These are phyloP conservation scores for Diadema setosum DNA, from an alignment of 35 echinoderm and acorn worm species.

Conservation along the genomic window DNA sequence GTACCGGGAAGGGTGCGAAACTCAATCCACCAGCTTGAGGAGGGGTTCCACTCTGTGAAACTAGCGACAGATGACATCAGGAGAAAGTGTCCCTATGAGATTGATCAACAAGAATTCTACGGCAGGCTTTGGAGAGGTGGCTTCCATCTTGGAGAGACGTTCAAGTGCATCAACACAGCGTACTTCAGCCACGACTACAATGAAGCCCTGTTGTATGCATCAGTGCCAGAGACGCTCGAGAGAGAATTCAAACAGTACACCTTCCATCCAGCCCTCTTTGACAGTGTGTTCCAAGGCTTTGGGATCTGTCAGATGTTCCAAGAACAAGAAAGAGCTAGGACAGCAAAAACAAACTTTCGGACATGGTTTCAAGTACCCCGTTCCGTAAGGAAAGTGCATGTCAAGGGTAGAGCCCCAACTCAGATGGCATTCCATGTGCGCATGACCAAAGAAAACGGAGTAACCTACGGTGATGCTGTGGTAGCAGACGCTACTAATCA, in stretches of 20 bases:
- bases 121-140: constrained; percentile 75
- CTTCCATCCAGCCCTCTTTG: constrained; percentile 91
- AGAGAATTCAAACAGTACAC: constrained; percentile 74
- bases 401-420: constrained; percentile 72
- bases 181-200: constrained; percentile 91
- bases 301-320: constrained; percentile 85
- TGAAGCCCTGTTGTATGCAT: constrained; percentile 80
- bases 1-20: constrained; percentile 39
- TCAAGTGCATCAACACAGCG: constrained; percentile 69
- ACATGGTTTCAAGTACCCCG: constrained; percentile 89
- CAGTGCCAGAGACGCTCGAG: constrained; percentile 68
- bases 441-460: constrained; percentile 43
- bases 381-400: constrained; percentile 56
- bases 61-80: constrained; percentile 89
- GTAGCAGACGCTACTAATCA: constrained; percentile 84
- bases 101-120: constrained; percentile 86
- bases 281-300: constrained; percentile 88
- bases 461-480: constrained; percentile 57
- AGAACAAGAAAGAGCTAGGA: constrained; percentile 71
- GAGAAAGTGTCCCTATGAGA: constrained; percentile 73
- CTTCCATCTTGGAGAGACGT: constrained; percentile 85
- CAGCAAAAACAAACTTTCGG: constrained; percentile 42
- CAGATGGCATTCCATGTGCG: constrained; percentile 75
- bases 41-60: constrained; percentile 51
- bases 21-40: constrained; percentile 73